Evolutionary conservation across 2,113 vertebrate genomes (phyloP), one percentile per base, ranked within the genome.

Genomic region (Piliocolobus tephrosceles): DNA sequence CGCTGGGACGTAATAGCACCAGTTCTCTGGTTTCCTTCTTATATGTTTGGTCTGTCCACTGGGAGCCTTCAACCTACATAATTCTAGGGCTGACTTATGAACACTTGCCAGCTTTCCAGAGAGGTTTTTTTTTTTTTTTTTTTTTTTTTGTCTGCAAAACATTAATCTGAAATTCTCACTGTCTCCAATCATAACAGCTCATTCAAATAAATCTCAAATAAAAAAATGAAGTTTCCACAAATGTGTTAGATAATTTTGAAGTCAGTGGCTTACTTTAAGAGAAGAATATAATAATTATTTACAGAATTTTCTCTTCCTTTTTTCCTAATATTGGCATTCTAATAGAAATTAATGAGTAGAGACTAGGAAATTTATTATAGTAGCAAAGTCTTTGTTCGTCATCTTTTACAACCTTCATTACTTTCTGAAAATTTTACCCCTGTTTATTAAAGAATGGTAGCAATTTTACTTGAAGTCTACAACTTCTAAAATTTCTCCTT

Each of bases 41-140:
- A 96, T 96, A 96, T 98, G 97, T 98, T 98, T 86, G 0, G 97
- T 96, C 97, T 97, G 98, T 97, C 98, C 96, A 79, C 98, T 97
- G 98, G 98, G 97, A 99, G 94, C 85, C 90, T 97, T 98, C 95
- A 98, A 97, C 97, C 94, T 98, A 98, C 98, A 97, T 98, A 98
- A 98, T 98, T 98, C 9, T 0, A 98, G 97, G 97, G 79, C 96
- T 98, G 96, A 96, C 98, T 96, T 88, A 92, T 45, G 97, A 98
- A 97, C 10, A 97, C 95, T 98, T 97, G 98, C 97, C 98, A 98
- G 97, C 90, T 97, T 97, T 98, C 97, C 98, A 96, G 94, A 96
- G 95, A 38, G 25, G 8, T 45, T 47, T 90, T 94, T 97, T 97
- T 96, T 97, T 97, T 97, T 96, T 98, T 43, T 45, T 47, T 90